Conservation (phyloP, 2,888 invertebrate species). For the Pelosia muscerda region DNA sequence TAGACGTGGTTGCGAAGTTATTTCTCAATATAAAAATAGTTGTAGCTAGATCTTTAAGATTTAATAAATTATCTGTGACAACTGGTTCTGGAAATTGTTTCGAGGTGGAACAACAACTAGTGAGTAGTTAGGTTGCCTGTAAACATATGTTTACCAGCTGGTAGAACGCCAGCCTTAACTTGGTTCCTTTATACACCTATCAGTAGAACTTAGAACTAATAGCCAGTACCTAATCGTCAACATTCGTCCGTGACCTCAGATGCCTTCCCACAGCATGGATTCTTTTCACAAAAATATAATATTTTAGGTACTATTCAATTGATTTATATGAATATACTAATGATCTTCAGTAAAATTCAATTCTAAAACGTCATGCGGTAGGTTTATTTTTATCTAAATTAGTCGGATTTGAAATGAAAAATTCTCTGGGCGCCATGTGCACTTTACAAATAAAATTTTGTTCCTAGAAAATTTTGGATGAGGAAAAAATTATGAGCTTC, state of each 20-base stretch:
- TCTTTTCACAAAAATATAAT: background rate
- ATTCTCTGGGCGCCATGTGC: no score
- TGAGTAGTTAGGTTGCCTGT: conserved; percentile 36
- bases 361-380: background rate
- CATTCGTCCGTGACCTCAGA: conserved; percentile 63
- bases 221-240: conserved; percentile 28
- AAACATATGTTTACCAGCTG: conserved; percentile 30
- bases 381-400: background rate
- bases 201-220: conserved; percentile 61
- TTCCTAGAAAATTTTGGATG: no score
- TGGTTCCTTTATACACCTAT: conserved; percentile 51
- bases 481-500: no score
- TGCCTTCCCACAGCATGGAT: background rate
- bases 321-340: no score
- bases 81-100: conserved; percentile 18
- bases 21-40: conserved; percentile 5
- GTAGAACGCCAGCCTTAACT: conserved; percentile 37
- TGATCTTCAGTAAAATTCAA: background rate
- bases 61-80: conserved; percentile 19
- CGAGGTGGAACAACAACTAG: conserved; percentile 26
- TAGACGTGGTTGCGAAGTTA: conserved; percentile 27
- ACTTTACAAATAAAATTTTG: no score
- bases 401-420: no score
- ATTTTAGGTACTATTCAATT: no score
- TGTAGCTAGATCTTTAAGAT: conserved; percentile 28